A percentile compares a stretch with the other conserved stretches of the same genome.
These are phyloP conservation scores for Zalophus californianus DNA, from an alignment of 2,797 vertebrate species.

Conservation along the genomic window DNA sequence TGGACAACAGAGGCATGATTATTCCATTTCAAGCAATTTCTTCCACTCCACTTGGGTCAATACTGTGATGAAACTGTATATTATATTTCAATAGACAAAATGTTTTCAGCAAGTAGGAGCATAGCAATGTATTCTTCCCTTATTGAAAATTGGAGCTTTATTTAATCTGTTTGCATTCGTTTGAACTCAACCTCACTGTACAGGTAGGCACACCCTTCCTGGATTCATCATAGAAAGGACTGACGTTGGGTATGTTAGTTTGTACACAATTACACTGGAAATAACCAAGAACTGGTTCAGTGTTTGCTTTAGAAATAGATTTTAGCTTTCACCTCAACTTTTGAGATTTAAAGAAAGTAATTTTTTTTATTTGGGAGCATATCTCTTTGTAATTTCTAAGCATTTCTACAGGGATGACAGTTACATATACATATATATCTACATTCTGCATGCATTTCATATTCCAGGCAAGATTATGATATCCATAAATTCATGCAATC, in stretches of 20 bases:
- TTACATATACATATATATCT: slow-evolving; percentile 72
- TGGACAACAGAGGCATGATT: slow-evolving; percentile 82
- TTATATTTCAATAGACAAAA: slow-evolving; percentile 13
- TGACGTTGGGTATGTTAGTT: slow-evolving; percentile 58
- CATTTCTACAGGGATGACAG: slow-evolving; percentile 71
- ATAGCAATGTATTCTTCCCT: slow-evolving; percentile 10
- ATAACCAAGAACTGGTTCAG: slow-evolving; percentile 43
- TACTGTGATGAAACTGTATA: slow-evolving; percentile 3
- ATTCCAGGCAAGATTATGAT: slow-evolving; percentile 82
- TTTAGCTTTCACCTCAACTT: slow-evolving; percentile 66
- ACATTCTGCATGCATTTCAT: slow-evolving; percentile 83
- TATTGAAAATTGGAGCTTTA: slow-evolving; percentile 61
- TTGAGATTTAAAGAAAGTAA: slow-evolving; percentile 32
- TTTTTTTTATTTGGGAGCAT: slow-evolving; percentile 67
- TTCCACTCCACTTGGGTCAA: neutral
- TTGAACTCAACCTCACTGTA: slow-evolving; percentile 61
- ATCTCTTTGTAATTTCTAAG: slow-evolving; percentile 80
- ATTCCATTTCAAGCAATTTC: slow-evolving; percentile 69
- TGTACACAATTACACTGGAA: slow-evolving; percentile 56
- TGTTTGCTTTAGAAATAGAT: slow-evolving; percentile 36
- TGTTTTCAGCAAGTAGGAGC: slow-evolving; percentile 40
- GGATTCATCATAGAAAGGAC: slow-evolving; percentile 43
- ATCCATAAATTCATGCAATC: slow-evolving; percentile 84
- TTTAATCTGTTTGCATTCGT: slow-evolving; percentile 59
- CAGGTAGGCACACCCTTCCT: slow-evolving; percentile 46